phyloP scores from a whole-genome alignment of 1,140 invertebrate genomes.

The Scaptomyza graminum region DNA sequence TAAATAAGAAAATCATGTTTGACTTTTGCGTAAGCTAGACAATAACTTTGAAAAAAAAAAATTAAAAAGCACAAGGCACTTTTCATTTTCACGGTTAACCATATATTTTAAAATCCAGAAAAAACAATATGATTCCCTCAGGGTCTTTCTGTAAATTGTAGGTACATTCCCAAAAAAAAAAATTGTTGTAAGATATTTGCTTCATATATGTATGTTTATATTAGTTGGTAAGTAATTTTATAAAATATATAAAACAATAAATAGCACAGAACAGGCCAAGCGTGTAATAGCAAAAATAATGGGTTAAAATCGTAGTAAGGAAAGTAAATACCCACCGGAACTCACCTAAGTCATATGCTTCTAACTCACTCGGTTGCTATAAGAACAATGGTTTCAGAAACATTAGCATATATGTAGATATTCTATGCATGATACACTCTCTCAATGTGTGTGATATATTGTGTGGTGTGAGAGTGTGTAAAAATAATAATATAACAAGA shows the following conservation, averaged over 20 bases:
- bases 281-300: constrained; percentile 6
- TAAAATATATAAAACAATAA: constrained; percentile 22
- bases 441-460: constrained; percentile 18
- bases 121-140: constrained; percentile 43
- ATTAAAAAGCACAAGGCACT: constrained; percentile 2
- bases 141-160: background rate
- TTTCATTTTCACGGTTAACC: constrained; percentile 21
- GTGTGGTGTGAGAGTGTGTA: background rate
- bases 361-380: constrained; percentile 28
- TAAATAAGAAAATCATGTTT: constrained; percentile 76
- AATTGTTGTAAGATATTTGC: constrained; percentile 19
- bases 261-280: constrained; percentile 25
- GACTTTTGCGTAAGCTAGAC: constrained; percentile 57
- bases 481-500: too few relatives aligned
- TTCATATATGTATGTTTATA: background rate
- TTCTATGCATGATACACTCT: constrained; percentile 37
- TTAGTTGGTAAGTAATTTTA: background rate
- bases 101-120: constrained; percentile 73
- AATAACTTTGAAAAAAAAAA: constrained; percentile 57
- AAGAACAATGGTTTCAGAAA: constrained; percentile 60
- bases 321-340: background rate
- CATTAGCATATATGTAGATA: constrained; percentile 56
- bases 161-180: background rate
- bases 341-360: constrained; percentile 17
- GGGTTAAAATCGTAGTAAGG: constrained; percentile 5